Evolutionary conservation across 2,113 vertebrate genomes (phyloP), one percentile per base, ranked within the genome.

Genomic region (Amphiprion percula): DNA sequence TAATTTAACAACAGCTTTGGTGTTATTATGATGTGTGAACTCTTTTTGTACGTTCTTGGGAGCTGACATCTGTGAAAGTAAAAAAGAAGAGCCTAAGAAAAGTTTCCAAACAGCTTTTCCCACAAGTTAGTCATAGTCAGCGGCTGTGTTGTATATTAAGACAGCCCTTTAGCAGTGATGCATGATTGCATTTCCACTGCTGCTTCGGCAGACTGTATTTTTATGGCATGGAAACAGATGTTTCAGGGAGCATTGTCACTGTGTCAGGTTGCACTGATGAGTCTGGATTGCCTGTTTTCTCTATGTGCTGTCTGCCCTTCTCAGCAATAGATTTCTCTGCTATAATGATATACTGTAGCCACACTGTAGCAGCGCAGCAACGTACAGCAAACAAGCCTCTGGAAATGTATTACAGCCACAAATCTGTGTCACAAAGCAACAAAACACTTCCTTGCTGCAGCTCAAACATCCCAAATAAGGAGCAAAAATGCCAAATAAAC

Each of bases 151-250:
- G 39, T 56, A 73, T 80, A 80, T 86, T 72, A 68, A 81, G 50
- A 83, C 70, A 64, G 56, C 49, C 67, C 78, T 86, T 82, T 61
- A 80, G 74, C 74, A 55, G 55, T 69, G 77, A 84, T 77, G 80
- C 69, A 50, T 91, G 83, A 90, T 91, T 91, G 83, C 81, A 88
- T 90, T 90, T 88, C 87, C 90, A 88, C 85, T 82, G 74, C 80
- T 82, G 71, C 74, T 44, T 17, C 59, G 46, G 54, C 56, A 52
- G 82, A 58, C 64, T 83, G 80, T 67, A 54, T 86, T 88, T 89
- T 74, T 72, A 84, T 63, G 53, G 72, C 76, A 82, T 74, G 66
- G 83, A 92, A 93, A 91, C 92, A 92, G 90, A 94, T 93, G 91
- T 93, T 85, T 86, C 72, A 83, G 23, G 12, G 59, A 89, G 80